These are phyloP conservation scores for Leguminivora glycinivorella DNA, from an alignment of 1,140 invertebrate genomes.

Conservation along the genomic window DNA sequence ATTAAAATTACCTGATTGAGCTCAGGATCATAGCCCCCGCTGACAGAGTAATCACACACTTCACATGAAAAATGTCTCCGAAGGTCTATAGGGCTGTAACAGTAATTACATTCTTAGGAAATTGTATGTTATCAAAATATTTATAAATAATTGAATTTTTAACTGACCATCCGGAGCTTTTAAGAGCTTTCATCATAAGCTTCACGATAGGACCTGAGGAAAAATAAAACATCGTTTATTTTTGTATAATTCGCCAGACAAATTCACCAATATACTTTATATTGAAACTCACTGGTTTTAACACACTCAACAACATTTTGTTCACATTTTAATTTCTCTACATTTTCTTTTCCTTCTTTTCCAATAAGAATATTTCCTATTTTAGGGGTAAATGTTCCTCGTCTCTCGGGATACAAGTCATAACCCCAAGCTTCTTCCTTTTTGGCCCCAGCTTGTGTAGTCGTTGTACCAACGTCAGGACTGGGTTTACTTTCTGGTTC, in stretches of 20 bases:
- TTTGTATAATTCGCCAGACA: constrained; percentile 3
- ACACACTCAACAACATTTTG: constrained; percentile 87
- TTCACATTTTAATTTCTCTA: constrained; percentile 90
- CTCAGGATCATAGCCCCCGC: constrained; percentile 94
- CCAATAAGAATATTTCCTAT: constrained; percentile 80
- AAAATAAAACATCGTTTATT: constrained; percentile 28
- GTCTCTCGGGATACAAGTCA: constrained; percentile 92
- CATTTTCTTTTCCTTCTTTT: constrained; percentile 82
- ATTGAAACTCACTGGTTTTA: constrained; percentile 83
- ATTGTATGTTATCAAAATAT: constrained; percentile 29
- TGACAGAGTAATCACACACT: constrained; percentile 89
- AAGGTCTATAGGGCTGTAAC: constrained; percentile 87
- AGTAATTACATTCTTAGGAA: constrained; percentile 43
- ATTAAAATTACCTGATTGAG: constrained; percentile 86
- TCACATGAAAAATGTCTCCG: constrained; percentile 95
- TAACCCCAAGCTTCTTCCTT: constrained; percentile 82
- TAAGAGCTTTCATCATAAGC: constrained; percentile 91
- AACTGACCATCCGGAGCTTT: constrained; percentile 90
- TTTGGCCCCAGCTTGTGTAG: constrained; percentile 31
- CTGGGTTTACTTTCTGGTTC: constrained; percentile 1
- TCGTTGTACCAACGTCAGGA: neutral
- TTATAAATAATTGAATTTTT: constrained; percentile 66
- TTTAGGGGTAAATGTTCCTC: constrained; percentile 80
- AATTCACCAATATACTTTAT: constrained; percentile 22
- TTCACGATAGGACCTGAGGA: constrained; percentile 89